Conservation (phyloP, 2,113 vertebrate genomes). For the Laticauda laticaudata region DNA sequence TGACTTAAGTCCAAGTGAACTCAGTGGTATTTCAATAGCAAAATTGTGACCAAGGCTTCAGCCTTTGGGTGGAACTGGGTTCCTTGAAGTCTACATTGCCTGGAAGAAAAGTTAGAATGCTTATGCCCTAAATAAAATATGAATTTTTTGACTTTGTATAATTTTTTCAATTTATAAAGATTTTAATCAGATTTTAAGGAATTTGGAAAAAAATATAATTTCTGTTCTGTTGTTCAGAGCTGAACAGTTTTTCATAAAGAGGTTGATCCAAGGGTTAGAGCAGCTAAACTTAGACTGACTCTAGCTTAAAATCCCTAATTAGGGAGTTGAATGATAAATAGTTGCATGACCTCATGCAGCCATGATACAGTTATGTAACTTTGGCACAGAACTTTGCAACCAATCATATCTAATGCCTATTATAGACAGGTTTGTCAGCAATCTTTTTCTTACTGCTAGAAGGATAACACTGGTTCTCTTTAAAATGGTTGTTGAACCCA, state of each 20-base stretch:
- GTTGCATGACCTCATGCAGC: conserved; percentile 43
- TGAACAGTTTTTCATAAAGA: conserved; percentile 1
- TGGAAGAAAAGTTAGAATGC: neutral
- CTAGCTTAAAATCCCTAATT: conserved; percentile 26
- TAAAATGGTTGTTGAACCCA: conserved; percentile 16
- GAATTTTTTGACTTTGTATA: neutral
- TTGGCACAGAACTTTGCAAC: conserved; percentile 5
- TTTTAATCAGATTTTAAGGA: neutral
- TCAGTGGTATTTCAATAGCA: neutral
- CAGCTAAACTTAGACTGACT: conserved; percentile 14
- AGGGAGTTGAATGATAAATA: conserved; percentile 30
- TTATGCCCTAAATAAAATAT: neutral
- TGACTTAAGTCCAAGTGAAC: neutral
- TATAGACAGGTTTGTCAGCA: neutral
- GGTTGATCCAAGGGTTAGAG: conserved; percentile 7
- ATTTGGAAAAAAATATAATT: neutral
- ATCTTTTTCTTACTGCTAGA: neutral
- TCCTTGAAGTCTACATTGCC: neutral
- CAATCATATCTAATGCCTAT: neutral
- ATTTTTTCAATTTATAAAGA: neutral
- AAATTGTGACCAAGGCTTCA: neutral
- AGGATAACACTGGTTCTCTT: neutral
- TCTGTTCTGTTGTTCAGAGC: neutral
- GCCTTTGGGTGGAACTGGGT: neutral
- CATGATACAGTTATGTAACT: conserved; percentile 28